Base-by-base conservation (phyloP, 2,113 vertebrate genomes). In the Oryzias javanicus region DNA sequence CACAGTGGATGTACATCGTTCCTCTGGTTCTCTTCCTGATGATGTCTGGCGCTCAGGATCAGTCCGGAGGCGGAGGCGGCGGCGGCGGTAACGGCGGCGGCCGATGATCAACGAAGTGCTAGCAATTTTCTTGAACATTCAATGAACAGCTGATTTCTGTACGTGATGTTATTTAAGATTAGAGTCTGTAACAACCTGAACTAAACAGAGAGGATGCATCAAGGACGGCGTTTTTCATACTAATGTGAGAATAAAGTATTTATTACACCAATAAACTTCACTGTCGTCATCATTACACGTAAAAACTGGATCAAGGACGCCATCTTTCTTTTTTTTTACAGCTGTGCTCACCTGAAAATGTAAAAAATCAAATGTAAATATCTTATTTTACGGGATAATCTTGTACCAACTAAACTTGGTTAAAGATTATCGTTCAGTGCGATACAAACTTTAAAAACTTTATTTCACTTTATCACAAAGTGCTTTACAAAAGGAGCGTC, bases 1-100 rank as follows among this genome's bases (percentile, higher is more conserved):
- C 52, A 13, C 89, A 97, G 95, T 97, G 95, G 95, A 97, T 97
- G 95, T 97, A 97, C 89, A 97, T 97, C 50, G 93, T 97, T 20
- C 95, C 95, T 4, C 92, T 97, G 0, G 95, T 97, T 70, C 94
- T 97, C 54, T 97, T 97, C 86, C 86, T 97, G 71, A 96, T 97
- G 95, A 97, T 97, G 95, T 96, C 95, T 0, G 95, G 95, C 7
- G 94, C 95, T 0, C 95, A 95, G 2, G 95, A 96, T 6, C 92
- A 94, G 10, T 93, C 94, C 1, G 94, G 93, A 51, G 94, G 94
- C 35, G 93, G 94, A 4, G 92, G 92, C 0, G 91, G 92, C 0
- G 91, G 92, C 0, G 91, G 93, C 0, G 92, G 86, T 8, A 91
- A 89, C 0, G 89, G 93, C 0, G 93, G 92, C 0, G 93, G 92